Conservation (phyloP, 2,113 vertebrate species). For the Athene cunicularia region DNA sequence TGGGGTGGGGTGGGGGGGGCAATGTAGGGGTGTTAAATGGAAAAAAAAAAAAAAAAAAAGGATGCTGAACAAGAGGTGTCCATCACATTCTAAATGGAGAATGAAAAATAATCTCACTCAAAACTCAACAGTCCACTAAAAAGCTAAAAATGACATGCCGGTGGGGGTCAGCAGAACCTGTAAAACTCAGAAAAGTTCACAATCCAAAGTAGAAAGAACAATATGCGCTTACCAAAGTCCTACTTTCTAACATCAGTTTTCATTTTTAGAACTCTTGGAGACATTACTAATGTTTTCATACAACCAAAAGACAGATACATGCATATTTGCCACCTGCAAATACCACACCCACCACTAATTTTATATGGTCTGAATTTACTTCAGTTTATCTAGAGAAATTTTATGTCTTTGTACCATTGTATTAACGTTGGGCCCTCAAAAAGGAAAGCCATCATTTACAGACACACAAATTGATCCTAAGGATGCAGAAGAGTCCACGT, state of each 20-base stretch:
- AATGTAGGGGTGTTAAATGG: not conserved
- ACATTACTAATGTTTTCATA: not conserved
- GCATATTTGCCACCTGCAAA: not conserved
- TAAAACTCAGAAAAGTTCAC: not conserved
- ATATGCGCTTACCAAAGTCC: not conserved
- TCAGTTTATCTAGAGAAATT: not conserved
- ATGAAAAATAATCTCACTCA: not conserved
- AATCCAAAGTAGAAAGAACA: not conserved
- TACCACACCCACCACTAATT: not conserved
- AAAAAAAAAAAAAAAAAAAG: not conserved
- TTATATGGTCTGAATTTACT: not conserved
- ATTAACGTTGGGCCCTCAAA: not conserved
- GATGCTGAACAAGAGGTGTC: accelerated
- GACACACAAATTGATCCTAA: not conserved
- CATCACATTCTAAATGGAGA: not conserved
- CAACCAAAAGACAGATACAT: not conserved
- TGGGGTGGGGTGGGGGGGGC: accelerated
- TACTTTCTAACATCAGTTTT: not conserved
- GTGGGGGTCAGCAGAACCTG: not conserved
- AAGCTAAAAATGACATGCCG: not conserved
- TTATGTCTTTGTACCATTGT: not conserved
- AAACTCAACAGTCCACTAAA: not conserved
- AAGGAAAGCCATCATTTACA: not conserved
- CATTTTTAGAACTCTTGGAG: not conserved
- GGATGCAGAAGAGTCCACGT: not conserved